phyloP scores from a whole-genome alignment of 2,888 invertebrate genomes.

The Notocelia uddmanniana region DNA sequence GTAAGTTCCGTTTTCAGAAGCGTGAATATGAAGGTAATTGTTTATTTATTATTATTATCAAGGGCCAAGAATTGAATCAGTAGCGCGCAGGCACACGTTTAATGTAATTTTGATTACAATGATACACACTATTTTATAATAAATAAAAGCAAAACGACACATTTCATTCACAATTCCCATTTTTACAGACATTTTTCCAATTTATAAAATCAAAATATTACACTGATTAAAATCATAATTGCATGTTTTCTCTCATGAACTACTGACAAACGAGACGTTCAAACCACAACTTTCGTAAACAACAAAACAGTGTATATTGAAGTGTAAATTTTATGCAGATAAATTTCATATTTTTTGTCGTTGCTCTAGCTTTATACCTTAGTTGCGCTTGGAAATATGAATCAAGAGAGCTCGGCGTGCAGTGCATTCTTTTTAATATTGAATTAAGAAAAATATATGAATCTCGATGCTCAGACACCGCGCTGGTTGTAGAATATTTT shows the following conservation, averaged over 20 bases:
- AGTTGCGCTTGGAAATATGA: neutral
- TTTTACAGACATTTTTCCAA: too few species aligned
- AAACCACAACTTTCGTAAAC: neutral
- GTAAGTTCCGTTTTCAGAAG: neutral
- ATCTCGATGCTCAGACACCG: neutral
- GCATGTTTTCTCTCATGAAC: too few species aligned
- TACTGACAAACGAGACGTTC: too few species aligned
- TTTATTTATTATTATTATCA: too few species aligned
- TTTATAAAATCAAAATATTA: too few species aligned
- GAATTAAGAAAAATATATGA: slow-evolving; percentile 1
- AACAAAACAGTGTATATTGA: slow-evolving; percentile 15
- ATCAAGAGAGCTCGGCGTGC: neutral
- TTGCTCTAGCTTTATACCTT: neutral
- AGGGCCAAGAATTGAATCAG: too few species aligned
- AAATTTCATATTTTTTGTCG: neutral
- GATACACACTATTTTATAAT: too few species aligned
- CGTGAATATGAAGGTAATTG: neutral
- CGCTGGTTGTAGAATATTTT: slow-evolving; percentile 3
- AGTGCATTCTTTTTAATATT: neutral
- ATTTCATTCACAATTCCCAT: too few species aligned
- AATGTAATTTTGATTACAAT: too few species aligned
- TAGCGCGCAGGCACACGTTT: too few species aligned
- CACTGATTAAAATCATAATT: too few species aligned
- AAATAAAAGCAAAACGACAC: too few species aligned
- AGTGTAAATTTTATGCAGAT: slow-evolving; percentile 8